Evolutionary conservation across 2,888 invertebrate genomes (phyloP).

Genomic region (Cheilosia variabilis): DNA sequence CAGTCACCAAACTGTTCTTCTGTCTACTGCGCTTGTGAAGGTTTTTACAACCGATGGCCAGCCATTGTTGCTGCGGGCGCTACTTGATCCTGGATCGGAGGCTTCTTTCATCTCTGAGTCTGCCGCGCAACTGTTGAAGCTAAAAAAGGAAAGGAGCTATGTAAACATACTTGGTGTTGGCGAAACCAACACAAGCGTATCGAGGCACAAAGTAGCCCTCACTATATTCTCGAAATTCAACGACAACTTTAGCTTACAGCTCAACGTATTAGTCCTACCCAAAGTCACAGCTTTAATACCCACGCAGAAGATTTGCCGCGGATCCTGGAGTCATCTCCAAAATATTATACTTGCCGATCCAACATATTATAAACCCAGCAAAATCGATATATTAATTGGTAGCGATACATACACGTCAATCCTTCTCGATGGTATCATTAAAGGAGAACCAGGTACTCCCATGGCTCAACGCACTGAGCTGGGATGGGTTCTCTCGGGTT

Average conservation of each 20-base stretch:
- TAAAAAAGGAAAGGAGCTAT: background rate
- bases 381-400: constrained; percentile 33
- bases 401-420: constrained; percentile 22
- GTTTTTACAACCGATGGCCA: constrained; percentile 3
- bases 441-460: background rate
- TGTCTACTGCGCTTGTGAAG: constrained; percentile 24
- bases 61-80: constrained; percentile 8
- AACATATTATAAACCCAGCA: background rate
- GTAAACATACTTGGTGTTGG: constrained; percentile 6
- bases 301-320: background rate
- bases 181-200: background rate
- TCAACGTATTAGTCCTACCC: too few species aligned
- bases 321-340: constrained; percentile 16
- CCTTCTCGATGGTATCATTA: constrained; percentile 17
- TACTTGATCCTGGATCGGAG: constrained; percentile 9
- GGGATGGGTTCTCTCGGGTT: too few species aligned
- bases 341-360: constrained; percentile 25
- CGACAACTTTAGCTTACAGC: constrained; percentile 15
- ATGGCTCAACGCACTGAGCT: too few species aligned
- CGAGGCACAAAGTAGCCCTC: background rate
- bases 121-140: background rate
- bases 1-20: constrained; percentile 31
- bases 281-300: too few species aligned
- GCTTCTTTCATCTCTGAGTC: constrained; percentile 5
- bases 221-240: background rate